phyloP scores from a whole-genome alignment of 2,888 invertebrate species.

The Hirudinaria manillensis region DNA sequence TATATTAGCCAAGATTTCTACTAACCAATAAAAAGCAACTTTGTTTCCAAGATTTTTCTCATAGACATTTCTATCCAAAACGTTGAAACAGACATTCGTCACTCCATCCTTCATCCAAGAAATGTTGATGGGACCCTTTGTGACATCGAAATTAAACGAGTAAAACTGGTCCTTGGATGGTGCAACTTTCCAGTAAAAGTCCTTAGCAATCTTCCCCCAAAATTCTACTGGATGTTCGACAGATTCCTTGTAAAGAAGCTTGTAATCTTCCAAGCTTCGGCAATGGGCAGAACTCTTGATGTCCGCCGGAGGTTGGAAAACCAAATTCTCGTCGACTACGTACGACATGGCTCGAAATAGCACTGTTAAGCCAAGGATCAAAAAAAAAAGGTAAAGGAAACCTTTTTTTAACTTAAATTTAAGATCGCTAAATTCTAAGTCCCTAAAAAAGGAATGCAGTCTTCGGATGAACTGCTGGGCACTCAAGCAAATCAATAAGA shows the following conservation, averaged over 20 bases:
- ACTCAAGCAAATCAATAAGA: not conserved
- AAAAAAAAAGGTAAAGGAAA: not conserved
- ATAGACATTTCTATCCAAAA: conserved; percentile 78
- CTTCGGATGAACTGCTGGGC: not conserved
- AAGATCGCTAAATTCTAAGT: not conserved
- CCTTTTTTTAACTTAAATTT: not conserved
- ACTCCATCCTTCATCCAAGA: conserved; percentile 92
- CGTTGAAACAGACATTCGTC: conserved; percentile 92
- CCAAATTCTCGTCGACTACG: conserved; percentile 1
- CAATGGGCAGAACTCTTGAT: conserved; percentile 58
- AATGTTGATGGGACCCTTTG: conserved; percentile 79
- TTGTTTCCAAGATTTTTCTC: conserved; percentile 80
- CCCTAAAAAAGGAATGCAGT: not conserved
- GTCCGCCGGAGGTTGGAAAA: conserved; percentile 42
- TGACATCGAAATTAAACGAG: conserved; percentile 80
- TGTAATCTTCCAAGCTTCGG: conserved; percentile 70
- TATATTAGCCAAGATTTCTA: conserved; percentile 37
- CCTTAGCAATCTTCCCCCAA: conserved; percentile 85
- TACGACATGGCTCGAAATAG: no score
- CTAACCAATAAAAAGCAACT: conserved; percentile 90
- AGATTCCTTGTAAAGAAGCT: conserved; percentile 75
- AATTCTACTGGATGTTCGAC: conserved; percentile 81
- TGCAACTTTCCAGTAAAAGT: conserved; percentile 77
- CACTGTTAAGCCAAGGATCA: not conserved
- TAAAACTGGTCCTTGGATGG: conserved; percentile 63